Evolutionary conservation across 1,140 invertebrate genomes (phyloP), one percentile per base, ranked within the genome.

Genomic region (Drosophila kanapiae): DNA sequence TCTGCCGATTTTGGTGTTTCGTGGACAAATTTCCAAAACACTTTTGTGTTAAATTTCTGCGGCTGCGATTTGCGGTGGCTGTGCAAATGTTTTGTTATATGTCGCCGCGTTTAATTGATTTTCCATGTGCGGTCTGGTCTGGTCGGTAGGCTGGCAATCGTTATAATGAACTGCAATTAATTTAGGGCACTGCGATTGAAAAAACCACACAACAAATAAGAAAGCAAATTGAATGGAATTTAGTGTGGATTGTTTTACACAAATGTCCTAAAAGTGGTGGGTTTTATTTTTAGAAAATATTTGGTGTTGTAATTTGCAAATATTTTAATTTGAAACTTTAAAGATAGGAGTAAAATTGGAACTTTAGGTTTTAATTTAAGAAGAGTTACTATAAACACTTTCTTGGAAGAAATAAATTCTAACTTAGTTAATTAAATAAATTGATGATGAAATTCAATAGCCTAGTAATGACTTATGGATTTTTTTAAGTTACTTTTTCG

Each of bases 111-210:
- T 84, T 90, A 88, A 88, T 88, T 88, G 84, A 88, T 90, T 88
- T 90, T 84, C 64, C 69, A 90, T 88, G 80, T 88, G 64, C 47
- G 53, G 63, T 38, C 18, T 38, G 35, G 53, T 8, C 23, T 23
- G 23, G 31, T 58, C 29, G 49, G n/a, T n/a, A 42, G 37, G 31
- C 56, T 76, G 31, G 68, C 51, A 68, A 42, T 69, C 35, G 27
- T 58, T 70, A 54, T 84, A 90, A 90, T 90, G 74, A 88, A 84
- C 69, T 84, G 61, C 69, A 88, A 79, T 86, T 76, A 80, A 72
- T 79, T 79, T 61, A 38, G 68, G 45, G 23, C 33, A 42, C 23
- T 75, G 61, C 18, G 68, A 75, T 70, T 53, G 45, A 27, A 82
- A 74, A 71, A 51, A 18, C 35, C 11, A 16, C 42, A 54, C 31